These are phyloP conservation scores for Drosophila acutilabella DNA, from an alignment of 2,888 invertebrate species.

Conservation along the genomic window DNA sequence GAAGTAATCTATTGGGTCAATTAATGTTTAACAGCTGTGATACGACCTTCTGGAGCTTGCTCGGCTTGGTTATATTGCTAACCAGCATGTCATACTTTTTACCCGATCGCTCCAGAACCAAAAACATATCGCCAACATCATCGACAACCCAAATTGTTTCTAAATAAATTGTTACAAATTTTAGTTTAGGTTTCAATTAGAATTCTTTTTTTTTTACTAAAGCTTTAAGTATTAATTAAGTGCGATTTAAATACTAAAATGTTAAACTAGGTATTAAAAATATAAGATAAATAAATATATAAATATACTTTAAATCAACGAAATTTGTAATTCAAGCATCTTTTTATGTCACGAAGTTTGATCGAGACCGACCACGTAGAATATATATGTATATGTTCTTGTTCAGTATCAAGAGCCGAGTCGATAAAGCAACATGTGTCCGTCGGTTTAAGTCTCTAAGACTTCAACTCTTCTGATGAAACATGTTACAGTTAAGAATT, in stretches of 20 bases:
- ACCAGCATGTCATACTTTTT: constrained; percentile 58
- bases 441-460: no score
- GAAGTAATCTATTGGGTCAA: constrained; percentile 80
- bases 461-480: no score
- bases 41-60: constrained; percentile 65
- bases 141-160: constrained; percentile 28
- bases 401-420: no score
- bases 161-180: constrained; percentile 30
- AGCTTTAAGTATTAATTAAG: background rate
- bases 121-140: constrained; percentile 14
- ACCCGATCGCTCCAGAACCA: constrained; percentile 59
- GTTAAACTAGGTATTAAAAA: background rate
- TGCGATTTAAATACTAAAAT: background rate
- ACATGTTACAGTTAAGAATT: no score
- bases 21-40: constrained; percentile 74
- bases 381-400: no score
- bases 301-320: no score
- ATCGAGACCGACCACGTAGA: no score
- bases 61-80: constrained; percentile 55
- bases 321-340: no score
- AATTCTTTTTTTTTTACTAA: background rate
- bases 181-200: background rate
- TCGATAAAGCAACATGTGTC: no score
- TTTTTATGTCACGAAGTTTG: no score
- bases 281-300: background rate